Evolutionary conservation across 2,113 vertebrate species (phyloP).

Genomic region (Micromys minutus): DNA sequence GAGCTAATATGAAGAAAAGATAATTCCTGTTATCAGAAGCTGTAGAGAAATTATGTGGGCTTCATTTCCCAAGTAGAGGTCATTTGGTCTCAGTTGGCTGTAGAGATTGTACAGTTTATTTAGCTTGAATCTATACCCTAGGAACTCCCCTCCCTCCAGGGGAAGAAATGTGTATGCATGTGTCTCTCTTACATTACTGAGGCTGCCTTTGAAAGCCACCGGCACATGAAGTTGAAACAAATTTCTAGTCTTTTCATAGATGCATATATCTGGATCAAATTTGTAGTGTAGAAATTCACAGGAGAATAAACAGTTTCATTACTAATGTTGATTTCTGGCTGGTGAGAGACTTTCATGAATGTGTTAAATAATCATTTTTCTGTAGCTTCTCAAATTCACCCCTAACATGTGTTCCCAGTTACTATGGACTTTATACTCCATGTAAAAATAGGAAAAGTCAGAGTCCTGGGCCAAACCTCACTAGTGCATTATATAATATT

Average conservation of each 20-base stretch:
- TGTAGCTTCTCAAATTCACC: not conserved
- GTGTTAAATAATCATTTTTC: constrained; percentile 21
- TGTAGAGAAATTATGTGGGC: constrained; percentile 74
- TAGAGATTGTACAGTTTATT: constrained; percentile 80
- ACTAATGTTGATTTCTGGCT: constrained; percentile 5
- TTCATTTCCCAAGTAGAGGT: constrained; percentile 80
- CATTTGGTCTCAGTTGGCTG: constrained; percentile 73
- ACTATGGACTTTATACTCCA: constrained; percentile 38
- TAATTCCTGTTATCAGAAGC: constrained; percentile 74
- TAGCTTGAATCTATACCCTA: constrained; percentile 78
- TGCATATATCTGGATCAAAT: not conserved
- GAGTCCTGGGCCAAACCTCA: not conserved
- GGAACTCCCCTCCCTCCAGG: constrained; percentile 44
- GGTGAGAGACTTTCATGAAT: not conserved
- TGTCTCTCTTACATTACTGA: constrained; percentile 71
- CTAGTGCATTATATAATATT: not conserved
- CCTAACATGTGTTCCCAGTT: constrained; percentile 8
- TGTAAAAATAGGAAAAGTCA: constrained; percentile 25
- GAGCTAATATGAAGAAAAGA: constrained; percentile 78
- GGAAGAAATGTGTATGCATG: constrained; percentile 42
- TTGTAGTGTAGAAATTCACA: not conserved
- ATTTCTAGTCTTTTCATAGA: constrained; percentile 39
- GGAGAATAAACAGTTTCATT: not conserved
- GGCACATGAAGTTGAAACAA: constrained; percentile 28
- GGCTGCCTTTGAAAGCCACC: constrained; percentile 48